Evolutionary conservation across 2,113 vertebrate species (phyloP).

Genomic region (Entomyzon cyanotis): DNA sequence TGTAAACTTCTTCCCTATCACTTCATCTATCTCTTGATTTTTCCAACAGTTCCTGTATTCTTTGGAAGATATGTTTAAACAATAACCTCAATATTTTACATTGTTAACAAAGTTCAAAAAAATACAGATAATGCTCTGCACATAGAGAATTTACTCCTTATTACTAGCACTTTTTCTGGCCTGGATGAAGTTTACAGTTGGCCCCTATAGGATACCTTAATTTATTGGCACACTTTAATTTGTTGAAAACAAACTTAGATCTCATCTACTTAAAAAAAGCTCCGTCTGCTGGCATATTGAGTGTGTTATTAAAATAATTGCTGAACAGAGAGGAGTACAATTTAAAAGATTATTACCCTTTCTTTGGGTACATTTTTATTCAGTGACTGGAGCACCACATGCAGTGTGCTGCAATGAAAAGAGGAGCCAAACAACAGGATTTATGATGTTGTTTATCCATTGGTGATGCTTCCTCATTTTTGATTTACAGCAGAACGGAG

Average conservation of each 20-base stretch:
- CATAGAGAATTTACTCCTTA: neutral
- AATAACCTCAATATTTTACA: neutral
- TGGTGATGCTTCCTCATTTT: neutral
- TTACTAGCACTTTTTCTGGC: neutral
- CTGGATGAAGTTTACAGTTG: neutral
- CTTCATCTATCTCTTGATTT: constrained; percentile 19
- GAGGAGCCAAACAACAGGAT: neutral
- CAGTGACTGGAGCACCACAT: neutral
- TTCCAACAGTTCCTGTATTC: neutral
- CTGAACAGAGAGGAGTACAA: neutral
- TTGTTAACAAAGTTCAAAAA: neutral
- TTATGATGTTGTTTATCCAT: neutral
- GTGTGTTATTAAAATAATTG: neutral
- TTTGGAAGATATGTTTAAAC: constrained; percentile 17
- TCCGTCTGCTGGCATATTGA: neutral
- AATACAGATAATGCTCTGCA: neutral
- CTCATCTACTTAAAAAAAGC: neutral
- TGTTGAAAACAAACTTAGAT: neutral
- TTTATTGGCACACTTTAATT: neutral
- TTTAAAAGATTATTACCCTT: neutral
- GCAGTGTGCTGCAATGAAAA: neutral
- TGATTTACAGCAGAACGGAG: neutral
- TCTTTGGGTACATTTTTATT: neutral
- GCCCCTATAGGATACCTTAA: neutral
- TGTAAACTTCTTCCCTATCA: constrained; percentile 3